Evolutionary conservation across 2,113 vertebrate genomes (phyloP).

Genomic region (Cyprinodon variegatus): DNA sequence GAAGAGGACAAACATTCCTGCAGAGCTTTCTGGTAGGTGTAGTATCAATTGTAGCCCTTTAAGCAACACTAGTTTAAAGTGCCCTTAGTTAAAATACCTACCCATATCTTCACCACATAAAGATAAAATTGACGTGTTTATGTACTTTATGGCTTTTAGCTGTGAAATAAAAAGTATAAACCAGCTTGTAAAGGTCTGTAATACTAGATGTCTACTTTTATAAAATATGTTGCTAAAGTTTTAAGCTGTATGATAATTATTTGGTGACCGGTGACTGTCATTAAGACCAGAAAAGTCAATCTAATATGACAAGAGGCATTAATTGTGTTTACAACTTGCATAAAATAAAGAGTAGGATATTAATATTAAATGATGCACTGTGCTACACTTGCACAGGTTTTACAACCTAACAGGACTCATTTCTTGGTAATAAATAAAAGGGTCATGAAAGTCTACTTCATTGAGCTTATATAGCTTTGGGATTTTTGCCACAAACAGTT

Average conservation of each 20-base stretch:
- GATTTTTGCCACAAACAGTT: constrained; percentile 22
- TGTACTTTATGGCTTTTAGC: no score
- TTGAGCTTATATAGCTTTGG: constrained; percentile 19
- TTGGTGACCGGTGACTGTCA: background rate
- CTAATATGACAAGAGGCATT: constrained; percentile 26
- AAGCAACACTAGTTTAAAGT: no score
- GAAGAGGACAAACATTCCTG: no score
- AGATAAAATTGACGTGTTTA: background rate
- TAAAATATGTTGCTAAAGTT: background rate
- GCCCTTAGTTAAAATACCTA: no score
- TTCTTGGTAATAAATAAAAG: constrained; percentile 43
- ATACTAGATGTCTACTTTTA: background rate
- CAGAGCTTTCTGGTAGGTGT: no score
- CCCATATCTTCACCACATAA: background rate
- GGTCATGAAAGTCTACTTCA: constrained; percentile 33
- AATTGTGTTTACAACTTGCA: constrained; percentile 41
- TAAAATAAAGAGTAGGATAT: constrained; percentile 21
- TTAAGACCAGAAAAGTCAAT: constrained; percentile 17
- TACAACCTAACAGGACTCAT: constrained; percentile 22
- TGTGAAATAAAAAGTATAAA: no score
- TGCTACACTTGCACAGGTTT: constrained; percentile 15
- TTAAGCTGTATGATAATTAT: background rate
- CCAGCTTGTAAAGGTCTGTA: no score
- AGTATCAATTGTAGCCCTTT: no score
- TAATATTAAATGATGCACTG: constrained; percentile 24